Percentiles rank a stretch among this genome's conserved stretches.
Evolutionary conservation across 2,888 invertebrate species (phyloP).

Genomic region (Eulithis prunata): DNA sequence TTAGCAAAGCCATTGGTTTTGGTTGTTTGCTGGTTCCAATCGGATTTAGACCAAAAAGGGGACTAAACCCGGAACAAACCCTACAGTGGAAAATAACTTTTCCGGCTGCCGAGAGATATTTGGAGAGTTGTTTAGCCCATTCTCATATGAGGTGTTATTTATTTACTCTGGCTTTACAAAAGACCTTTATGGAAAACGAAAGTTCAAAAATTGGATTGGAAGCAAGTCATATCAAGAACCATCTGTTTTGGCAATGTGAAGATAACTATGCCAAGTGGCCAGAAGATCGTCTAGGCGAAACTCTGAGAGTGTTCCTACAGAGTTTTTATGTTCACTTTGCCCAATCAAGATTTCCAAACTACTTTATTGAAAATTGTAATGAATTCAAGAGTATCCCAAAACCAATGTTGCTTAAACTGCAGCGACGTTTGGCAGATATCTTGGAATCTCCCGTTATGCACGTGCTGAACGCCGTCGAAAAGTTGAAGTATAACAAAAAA

Average conservation of each 20-base stretch:
- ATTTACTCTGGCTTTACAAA: slow-evolving; percentile 87
- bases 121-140: slow-evolving; percentile 89
- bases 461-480: slow-evolving; percentile 87
- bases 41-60: slow-evolving; percentile 86
- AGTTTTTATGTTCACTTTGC: slow-evolving; percentile 86
- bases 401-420: slow-evolving; percentile 85
- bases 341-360: slow-evolving; percentile 87
- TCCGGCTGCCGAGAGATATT: slow-evolving; percentile 89
- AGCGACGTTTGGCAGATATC: slow-evolving; percentile 87
- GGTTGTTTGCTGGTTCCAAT: slow-evolving; percentile 89
- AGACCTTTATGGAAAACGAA: slow-evolving; percentile 88
- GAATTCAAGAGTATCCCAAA: slow-evolving; percentile 88
- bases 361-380: slow-evolving; percentile 89
- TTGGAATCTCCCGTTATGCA: slow-evolving; percentile 89
- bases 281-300: slow-evolving; percentile 89
- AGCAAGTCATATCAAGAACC: slow-evolving; percentile 88
- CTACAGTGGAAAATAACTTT: slow-evolving; percentile 92
- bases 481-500: slow-evolving; percentile 85
- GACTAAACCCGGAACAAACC: slow-evolving; percentile 84
- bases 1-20: slow-evolving; percentile 86
- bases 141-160: slow-evolving; percentile 89
- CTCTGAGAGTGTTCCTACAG: slow-evolving; percentile 85
- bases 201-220: slow-evolving; percentile 87
- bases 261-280: slow-evolving; percentile 88
- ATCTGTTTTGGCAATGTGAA: slow-evolving; percentile 92